Conservation (phyloP, 2,888 invertebrate genomes). For the Lasioglossum villosulum region DNA sequence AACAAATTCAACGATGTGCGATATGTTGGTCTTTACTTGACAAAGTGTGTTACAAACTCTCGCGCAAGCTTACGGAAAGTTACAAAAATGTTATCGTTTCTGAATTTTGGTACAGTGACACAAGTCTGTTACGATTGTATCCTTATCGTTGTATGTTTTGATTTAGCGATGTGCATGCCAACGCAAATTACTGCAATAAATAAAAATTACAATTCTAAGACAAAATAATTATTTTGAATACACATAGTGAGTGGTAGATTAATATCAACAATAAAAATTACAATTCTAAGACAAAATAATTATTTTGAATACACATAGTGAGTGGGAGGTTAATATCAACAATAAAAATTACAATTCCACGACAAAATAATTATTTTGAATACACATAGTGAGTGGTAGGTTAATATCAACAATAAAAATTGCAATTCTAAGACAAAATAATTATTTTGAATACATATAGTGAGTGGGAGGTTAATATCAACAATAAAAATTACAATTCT, state of each 20-base stretch:
- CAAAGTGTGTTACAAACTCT: not conserved
- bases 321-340: too few relatives aligned
- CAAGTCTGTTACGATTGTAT: not conserved
- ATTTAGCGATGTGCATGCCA: not conserved
- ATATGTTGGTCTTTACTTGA: not conserved
- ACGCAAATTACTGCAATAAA: not conserved
- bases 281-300: not conserved
- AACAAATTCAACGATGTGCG: too few relatives aligned
- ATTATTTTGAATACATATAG: not conserved
- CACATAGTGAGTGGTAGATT: too few relatives aligned
- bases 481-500: too few relatives aligned
- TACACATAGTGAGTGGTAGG: too few relatives aligned
- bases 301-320: not conserved
- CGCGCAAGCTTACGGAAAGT: not conserved
- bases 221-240: not conserved
- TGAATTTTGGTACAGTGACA: not conserved
- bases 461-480: too few relatives aligned
- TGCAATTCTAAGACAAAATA: not conserved
- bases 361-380: not conserved
- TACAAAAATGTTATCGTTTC: conserved; percentile 11
- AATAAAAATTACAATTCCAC: too few relatives aligned
- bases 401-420: too few relatives aligned
- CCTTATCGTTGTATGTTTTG: not conserved
- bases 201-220: not conserved
- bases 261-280: too few relatives aligned